Percentiles rank a stretch among this genome's conserved stretches.
Evolutionary conservation across 2,888 invertebrate genomes (phyloP).

Genomic region (Matsumyia berberina): DNA sequence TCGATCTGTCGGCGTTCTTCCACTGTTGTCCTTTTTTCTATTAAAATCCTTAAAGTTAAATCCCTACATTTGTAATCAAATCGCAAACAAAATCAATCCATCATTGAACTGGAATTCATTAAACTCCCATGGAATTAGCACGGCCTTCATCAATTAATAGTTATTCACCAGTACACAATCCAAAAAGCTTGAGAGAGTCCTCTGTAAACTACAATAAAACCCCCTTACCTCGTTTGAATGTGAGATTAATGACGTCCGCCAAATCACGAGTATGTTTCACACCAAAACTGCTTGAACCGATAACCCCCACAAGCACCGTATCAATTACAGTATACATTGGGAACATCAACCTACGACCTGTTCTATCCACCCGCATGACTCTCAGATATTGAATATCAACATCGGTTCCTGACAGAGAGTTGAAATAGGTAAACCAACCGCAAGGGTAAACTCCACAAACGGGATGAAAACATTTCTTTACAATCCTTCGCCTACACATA

Average conservation of each 20-base stretch:
- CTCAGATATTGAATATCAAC: constrained; percentile 31
- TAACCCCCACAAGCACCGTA: constrained; percentile 20
- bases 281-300: constrained; percentile 11
- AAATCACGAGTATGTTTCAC: constrained; percentile 17
- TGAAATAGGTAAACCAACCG: constrained; percentile 27
- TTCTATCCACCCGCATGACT: constrained; percentile 12
- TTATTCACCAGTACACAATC: not conserved
- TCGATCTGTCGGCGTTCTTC: too few species aligned
- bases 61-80: not conserved
- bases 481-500: constrained; percentile 48
- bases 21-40: too few species aligned
- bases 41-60: too few species aligned
- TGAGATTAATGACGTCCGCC: constrained; percentile 50
- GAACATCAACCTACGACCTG: constrained; percentile 26
- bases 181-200: not conserved
- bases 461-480: constrained; percentile 27
- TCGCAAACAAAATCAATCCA: not conserved
- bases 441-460: constrained; percentile 1
- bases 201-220: constrained; percentile 9
- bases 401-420: constrained; percentile 22
- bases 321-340: constrained; percentile 39
- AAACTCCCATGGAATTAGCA: not conserved
- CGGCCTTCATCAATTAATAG: constrained; percentile 30
- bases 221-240: constrained; percentile 36
- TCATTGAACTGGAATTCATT: constrained; percentile 18